Evolutionary conservation across 2,797 vertebrate species (phyloP), one percentile per base, ranked within the genome.

Genomic region (Mycteria americana): DNA sequence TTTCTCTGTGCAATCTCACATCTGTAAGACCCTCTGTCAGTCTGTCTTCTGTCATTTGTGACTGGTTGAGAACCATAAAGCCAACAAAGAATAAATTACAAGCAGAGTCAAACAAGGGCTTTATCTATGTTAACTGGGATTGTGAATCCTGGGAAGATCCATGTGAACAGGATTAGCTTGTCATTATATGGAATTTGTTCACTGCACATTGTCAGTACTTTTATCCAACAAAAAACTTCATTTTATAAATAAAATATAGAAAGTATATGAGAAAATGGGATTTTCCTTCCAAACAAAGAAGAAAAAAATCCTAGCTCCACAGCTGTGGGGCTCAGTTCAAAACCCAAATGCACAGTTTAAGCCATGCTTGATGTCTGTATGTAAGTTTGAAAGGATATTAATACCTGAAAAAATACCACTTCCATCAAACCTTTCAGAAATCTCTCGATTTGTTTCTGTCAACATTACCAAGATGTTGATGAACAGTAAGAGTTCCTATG

Each of bases 131-230:
- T 78, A 79, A 80, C 60, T 63, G 57, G 37, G 50, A 70, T 41
- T 88, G 62, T 81, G 88, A 89, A 76, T 87, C 81, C 77, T 83
- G 83, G 63, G 54, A 94, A 92, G 86, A 78, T 60, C 59, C 85
- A 79, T 46, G 51, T 78, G 64, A 94, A 81, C 25, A 89, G 91
- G 88, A 92, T 94, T 93, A 95, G 69, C 37, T 70, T 95, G 85
- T 90, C 45, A 73, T 69, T 72, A 18, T 54, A 46, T 51, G 73
- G 88, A 70, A 89, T 96, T 92, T 88, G 39, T 82, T 95, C 54
- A 45, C 57, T 83, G 56, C 12, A 81, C 37, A 35, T 21, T 91
- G 70, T 90, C 83, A 85, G 68, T 68, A 65, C 46, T 86, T 87
- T 48, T 77, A 83, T 72, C 50, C 56, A 93, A 72, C 3, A 10